These are phyloP conservation scores for Ciconia nigra DNA, from an alignment of 2,797 vertebrate genomes.

Conservation along the genomic window DNA sequence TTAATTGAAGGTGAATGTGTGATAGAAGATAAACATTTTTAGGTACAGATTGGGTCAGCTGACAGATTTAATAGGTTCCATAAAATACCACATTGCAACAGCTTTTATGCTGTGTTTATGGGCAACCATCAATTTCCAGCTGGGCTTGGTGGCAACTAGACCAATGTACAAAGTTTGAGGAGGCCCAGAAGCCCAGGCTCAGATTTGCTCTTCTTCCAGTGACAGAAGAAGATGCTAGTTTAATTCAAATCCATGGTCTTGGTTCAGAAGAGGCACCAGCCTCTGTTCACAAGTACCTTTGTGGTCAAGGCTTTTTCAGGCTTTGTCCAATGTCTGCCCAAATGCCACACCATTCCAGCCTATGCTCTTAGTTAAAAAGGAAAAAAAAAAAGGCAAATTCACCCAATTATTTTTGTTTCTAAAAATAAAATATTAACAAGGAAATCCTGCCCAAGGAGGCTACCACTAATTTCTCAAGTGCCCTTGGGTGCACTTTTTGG, in stretches of 20 bases:
- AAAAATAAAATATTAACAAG: neutral
- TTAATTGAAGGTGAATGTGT: neutral
- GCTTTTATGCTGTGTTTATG: neutral
- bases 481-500: neutral
- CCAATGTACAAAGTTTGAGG: neutral
- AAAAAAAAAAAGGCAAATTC: neutral
- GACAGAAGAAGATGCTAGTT: neutral
- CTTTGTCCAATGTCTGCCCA: neutral
- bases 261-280: neutral
- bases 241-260: neutral
- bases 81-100: slow-evolving; percentile 12
- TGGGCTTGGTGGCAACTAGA: neutral
- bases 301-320: neutral
- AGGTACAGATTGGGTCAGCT: neutral
- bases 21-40: neutral
- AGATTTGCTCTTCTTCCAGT: neutral
- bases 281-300: neutral
- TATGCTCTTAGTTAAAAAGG: neutral
- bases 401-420: neutral
- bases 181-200: neutral
- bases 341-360: neutral
- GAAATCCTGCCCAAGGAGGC: neutral
- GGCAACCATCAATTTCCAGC: neutral
- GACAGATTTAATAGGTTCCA: neutral
- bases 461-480: neutral